A percentile compares a stretch with the other conserved stretches of the same genome.
Conservation (phyloP, 2,888 invertebrate species). For the Mystacides longicornis region DNA sequence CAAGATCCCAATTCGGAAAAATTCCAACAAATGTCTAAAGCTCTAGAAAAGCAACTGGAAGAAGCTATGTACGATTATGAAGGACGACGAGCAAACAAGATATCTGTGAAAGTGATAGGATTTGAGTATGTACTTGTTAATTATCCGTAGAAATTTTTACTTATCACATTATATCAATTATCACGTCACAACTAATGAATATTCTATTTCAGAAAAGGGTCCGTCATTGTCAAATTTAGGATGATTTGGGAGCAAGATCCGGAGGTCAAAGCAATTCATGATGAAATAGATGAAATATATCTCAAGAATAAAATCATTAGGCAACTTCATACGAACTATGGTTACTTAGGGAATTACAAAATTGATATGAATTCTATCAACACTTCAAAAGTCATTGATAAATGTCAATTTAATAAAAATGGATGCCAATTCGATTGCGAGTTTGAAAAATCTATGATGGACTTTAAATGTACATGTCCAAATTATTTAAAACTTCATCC, state of each 20-base stretch:
- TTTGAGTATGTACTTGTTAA: constrained; percentile 47
- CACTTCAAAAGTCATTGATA: constrained; percentile 49
- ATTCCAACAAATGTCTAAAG: constrained; percentile 52
- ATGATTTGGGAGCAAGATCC: constrained; percentile 56
- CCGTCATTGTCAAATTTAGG: constrained; percentile 57
- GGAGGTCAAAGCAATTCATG: constrained; percentile 38
- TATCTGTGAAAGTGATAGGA: constrained; percentile 53
- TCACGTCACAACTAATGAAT: too few species aligned
- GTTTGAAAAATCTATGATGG: constrained; percentile 54
- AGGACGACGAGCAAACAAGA: constrained; percentile 46
- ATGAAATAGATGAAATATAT: constrained; percentile 44
- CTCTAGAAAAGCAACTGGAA: constrained; percentile 54
- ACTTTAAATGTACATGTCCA: constrained; percentile 61
- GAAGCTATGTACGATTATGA: constrained; percentile 49
- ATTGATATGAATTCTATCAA: constrained; percentile 41
- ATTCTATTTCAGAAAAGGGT: constrained; percentile 51
- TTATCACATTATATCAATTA: too few species aligned
- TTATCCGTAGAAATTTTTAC: too few species aligned
- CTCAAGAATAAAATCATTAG: constrained; percentile 44
- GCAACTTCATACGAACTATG: constrained; percentile 44
- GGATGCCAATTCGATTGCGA: constrained; percentile 60
- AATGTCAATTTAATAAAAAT: constrained; percentile 58
- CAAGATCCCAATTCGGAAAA: constrained; percentile 53
- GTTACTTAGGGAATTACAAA: constrained; percentile 48
- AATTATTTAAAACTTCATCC: constrained; percentile 39